Evolutionary conservation across 2,113 vertebrate species (phyloP).

Genomic region (Parotia lawesii): DNA sequence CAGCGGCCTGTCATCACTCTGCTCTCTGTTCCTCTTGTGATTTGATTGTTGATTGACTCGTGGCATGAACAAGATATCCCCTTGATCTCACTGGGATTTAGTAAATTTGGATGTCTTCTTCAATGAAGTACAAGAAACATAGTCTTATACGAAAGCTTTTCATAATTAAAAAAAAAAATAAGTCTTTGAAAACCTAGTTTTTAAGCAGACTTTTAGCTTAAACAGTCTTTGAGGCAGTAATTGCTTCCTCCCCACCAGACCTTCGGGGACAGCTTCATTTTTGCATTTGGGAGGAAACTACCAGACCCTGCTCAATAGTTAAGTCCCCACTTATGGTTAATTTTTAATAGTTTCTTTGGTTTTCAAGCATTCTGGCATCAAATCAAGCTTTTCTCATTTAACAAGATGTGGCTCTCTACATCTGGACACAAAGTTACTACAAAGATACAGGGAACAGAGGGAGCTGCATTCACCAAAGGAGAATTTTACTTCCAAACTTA

Average conservation of each 20-base stretch:
- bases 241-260: neutral
- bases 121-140: neutral
- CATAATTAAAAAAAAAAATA: neutral
- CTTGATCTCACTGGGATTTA: neutral
- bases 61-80: neutral
- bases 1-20: neutral
- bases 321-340: neutral
- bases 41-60: neutral
- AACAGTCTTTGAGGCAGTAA: neutral
- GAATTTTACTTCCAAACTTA: neutral
- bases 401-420: neutral
- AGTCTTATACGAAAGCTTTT: neutral
- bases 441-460: neutral
- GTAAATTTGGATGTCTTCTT: neutral
- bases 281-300: neutral
- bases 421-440: neutral
- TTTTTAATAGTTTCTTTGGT: neutral
- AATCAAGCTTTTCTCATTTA: neutral
- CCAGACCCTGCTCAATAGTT: fast-evolving
- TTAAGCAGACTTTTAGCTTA: neutral
- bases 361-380: neutral
- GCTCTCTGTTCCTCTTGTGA: neutral
- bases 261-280: neutral
- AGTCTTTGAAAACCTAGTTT: neutral
- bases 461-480: neutral